Base-by-base conservation (phyloP, 2,113 vertebrate genomes). In the Mola mola region DNA sequence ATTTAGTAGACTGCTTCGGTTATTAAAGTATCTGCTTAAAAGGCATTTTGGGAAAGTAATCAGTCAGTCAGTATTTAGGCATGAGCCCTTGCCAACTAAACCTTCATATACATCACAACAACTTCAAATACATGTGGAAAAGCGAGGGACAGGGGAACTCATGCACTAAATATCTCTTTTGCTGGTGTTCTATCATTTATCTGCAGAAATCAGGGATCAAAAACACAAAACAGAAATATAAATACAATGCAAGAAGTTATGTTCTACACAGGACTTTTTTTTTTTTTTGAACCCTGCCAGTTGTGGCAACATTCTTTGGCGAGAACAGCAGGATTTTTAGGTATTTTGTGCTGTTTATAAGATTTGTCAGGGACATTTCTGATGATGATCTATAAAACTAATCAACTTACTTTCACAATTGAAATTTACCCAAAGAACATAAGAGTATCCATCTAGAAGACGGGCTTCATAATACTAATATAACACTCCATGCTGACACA, bases 41-140 rank as follows among this genome's bases (percentile, higher is more conserved):
- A 70, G 52, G 63, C 53, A 33, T 81, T 72, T 78, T 8, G 31
- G 71, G 73, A 34, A 71, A 77, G 60, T 72, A 86, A 78, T 71
- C 87, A 86, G 82, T 79, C 42, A 50, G 75, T 78, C 81, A 72
- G 73, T 67, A 52, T 75, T 81, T 78, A 81, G 75, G 62, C 67
- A 63, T 43, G n/a, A 76, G 58, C 42, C 31, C 52, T 66, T 62
- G 37, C 38, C 58, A 64, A 49, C 22, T n/a, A 47, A 46, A 43
- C 22, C 65, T 64, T 34, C 22, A 42, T 49, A 46, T 34, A 29
- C 17, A 65, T 31, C 43, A 52, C 36, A 72, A 50, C 47, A 68
- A 63, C 43, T 15, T 47, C n/a, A 51, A 82, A 67, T 63, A 77
- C 6, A 40, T 33, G 26, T 65, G 34, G 46, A 13, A 69, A 79